Base-by-base conservation (phyloP, 1,140 invertebrate genomes). In the Gryon sp. region DNA sequence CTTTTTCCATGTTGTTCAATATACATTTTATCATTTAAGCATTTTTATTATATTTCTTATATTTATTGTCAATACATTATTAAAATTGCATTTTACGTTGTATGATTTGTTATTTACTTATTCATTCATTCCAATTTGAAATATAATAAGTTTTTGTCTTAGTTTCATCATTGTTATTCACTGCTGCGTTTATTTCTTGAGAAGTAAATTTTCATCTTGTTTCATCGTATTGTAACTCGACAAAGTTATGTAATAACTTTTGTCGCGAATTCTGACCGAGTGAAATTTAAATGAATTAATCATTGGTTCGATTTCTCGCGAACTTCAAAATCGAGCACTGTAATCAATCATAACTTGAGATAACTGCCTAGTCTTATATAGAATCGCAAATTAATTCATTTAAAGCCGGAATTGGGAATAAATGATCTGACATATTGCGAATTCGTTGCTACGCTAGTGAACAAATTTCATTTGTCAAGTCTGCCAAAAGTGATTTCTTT, bases 371-470 rank as follows among this genome's bases (percentile, higher is more conserved):
- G 30, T 28, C 18, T 52, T 36, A 28, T 18, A 46, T 43, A 46
- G 28, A 32, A 26, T 22, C 16, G n/a, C 8, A 43, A 48, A 68
- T 68, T 55, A 68, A 57, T 68, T 55, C 63, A 38, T 46, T 57
- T 55, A 46, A 15, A 55, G 7, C 38, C 41, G 40, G 50, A 55
- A 57, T 68, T 46, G 40, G 41, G 20, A 55, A 68, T 55, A 46
- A 68, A 68, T 16, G 41, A 48, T 68, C 45, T 68, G 48, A 45
- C 40, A 36, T 36, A 53, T 45, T 43, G 48, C 62, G 28, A 53
- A 53, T 66, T 66, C 19, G 11, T 20, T n/a, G 20, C n/a, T 2
- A 18, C 11, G 46, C 40, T 26, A 32, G 4, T 22, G 19, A 52
- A 65, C 28, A n/a, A 53, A 19, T 55, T 68, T 57, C 63, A 57